Evolutionary conservation across 1,140 invertebrate species (phyloP).

Genomic region (Samia ricini): DNA sequence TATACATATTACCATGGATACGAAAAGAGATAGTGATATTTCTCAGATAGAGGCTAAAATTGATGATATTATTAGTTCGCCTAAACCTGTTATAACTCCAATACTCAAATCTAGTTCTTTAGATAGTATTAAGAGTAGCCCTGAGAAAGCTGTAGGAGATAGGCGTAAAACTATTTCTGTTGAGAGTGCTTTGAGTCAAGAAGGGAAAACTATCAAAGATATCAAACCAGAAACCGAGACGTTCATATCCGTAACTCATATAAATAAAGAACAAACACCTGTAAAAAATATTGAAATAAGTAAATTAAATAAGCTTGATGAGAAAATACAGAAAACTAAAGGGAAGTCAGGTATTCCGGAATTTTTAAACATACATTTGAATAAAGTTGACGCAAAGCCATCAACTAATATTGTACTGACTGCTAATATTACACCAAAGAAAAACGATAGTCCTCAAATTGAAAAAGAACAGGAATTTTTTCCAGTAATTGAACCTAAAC

Average conservation of each 20-base stretch:
- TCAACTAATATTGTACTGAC: conserved; percentile 80
- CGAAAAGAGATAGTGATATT: conserved; percentile 67
- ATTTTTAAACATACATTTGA: conserved; percentile 84
- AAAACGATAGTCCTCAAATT: conserved; percentile 53
- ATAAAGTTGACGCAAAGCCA: conserved; percentile 81
- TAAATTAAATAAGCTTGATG: conserved; percentile 63
- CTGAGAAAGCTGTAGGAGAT: conserved; percentile 67
- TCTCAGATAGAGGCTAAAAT: conserved; percentile 76
- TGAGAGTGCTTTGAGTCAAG: conserved; percentile 67
- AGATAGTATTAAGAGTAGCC: conserved; percentile 79
- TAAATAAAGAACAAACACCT: conserved; percentile 56
- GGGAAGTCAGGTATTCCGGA: conserved; percentile 78
- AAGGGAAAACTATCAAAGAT: conserved; percentile 41
- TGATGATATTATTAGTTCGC: conserved; percentile 75
- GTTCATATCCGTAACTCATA: conserved; percentile 67
- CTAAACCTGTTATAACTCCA: conserved; percentile 71
- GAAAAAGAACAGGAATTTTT: conserved; percentile 56
- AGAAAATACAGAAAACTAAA: conserved; percentile 58
- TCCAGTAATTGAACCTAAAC: conserved; percentile 47
- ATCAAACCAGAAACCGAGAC: conserved; percentile 51
- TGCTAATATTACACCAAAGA: conserved; percentile 75
- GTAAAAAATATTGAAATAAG: conserved; percentile 40
- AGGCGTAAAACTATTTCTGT: conserved; percentile 73
- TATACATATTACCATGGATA: conserved; percentile 60
- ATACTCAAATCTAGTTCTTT: conserved; percentile 77